Percentiles rank a stretch among this genome's conserved stretches.
These are phyloP conservation scores for Fistularia tabacaria DNA, from an alignment of 2,797 vertebrate species.

Conservation along the genomic window DNA sequence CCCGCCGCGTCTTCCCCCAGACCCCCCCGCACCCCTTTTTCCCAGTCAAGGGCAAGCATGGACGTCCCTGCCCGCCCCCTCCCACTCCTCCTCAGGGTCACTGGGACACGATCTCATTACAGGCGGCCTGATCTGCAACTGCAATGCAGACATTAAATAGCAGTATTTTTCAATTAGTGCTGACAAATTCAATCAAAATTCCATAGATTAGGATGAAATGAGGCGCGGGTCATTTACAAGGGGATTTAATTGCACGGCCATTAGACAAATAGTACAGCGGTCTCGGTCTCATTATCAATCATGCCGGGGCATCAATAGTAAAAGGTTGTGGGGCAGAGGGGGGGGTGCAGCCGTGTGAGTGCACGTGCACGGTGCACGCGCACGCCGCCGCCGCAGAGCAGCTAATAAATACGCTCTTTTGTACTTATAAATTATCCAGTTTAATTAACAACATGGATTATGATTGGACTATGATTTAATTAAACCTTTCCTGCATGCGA, in stretches of 20 bases:
- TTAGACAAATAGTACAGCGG: constrained; percentile 99
- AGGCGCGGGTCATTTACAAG: constrained; percentile 99
- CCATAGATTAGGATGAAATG: constrained; percentile 99
- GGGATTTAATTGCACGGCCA: constrained; percentile 99
- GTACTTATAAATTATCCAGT: constrained; percentile 84
- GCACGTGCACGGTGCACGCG: constrained; percentile 34
- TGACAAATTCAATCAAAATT: constrained; percentile 99
- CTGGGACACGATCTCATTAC: constrained; percentile 88
- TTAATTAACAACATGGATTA: constrained; percentile 85
- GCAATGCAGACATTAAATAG: constrained; percentile 95
- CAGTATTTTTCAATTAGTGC: constrained; percentile 99
- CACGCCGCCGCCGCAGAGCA: constrained; percentile 49
- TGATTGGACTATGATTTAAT: constrained; percentile 84
- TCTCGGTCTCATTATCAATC: constrained; percentile 95
- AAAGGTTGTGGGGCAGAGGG: constrained; percentile 68
- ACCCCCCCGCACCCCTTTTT: constrained; percentile 1
- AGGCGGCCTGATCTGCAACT: constrained; percentile 70
- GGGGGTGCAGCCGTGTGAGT: constrained; percentile 31
- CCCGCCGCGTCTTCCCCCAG: constrained; percentile 23
- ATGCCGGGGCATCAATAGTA: constrained; percentile 90
- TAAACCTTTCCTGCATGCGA: constrained; percentile 77
- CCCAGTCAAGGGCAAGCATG: constrained; percentile 51
- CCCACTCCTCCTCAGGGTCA: constrained; percentile 72
- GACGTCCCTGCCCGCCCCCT: constrained; percentile 5
- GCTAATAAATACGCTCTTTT: constrained; percentile 83